Evolutionary conservation across 2,888 invertebrate genomes (phyloP), one percentile per base, ranked within the genome.

Genomic region (Pyrrhia umbra): DNA sequence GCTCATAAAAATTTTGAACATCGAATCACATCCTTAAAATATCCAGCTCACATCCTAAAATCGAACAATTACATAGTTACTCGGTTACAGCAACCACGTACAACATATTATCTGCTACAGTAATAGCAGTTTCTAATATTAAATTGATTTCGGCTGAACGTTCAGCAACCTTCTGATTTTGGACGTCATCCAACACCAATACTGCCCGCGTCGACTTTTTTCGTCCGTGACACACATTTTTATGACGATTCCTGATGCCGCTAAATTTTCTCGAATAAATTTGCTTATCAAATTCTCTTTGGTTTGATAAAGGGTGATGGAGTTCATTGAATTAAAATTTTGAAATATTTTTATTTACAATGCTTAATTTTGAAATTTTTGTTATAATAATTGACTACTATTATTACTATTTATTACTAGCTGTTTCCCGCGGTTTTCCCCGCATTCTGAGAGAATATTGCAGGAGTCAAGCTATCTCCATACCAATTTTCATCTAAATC

Each of bases 81-180:
- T 50, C 42, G 16, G 40, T 56, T 67, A 55, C 45, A 23, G 30
- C 34, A 49, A 49, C 52, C 81, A 80, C 79, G 87, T 82, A 50
- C 61, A 27, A 5, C 63, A 49, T 59, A 82, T 84, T 83, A 82
- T 80, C 74, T 58, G 43, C 56, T 57, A 70, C 60, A 67, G 71
- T 77, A 77, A 76, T 75, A 80, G 59, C 51, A 67, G 73, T 60
- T 78, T 74, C 75, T 79, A 76, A 82, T 85, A 83, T 81, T 82
- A 83, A 86, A 87, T 86, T 83, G 85, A 85, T 86, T 85, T 85
- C 79, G 70, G 80, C 82, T 81, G 85, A 87, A 69, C 80, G 77
- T 68, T 81, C 85, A 73, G 42, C 63, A 68, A 59, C 73, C 61
- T 71, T 67, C 72, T 60, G 68, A 71, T 77, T 78, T 86, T 87